Conservation (phyloP, 2,797 vertebrate genomes). For the Siniperca obscura region DNA sequence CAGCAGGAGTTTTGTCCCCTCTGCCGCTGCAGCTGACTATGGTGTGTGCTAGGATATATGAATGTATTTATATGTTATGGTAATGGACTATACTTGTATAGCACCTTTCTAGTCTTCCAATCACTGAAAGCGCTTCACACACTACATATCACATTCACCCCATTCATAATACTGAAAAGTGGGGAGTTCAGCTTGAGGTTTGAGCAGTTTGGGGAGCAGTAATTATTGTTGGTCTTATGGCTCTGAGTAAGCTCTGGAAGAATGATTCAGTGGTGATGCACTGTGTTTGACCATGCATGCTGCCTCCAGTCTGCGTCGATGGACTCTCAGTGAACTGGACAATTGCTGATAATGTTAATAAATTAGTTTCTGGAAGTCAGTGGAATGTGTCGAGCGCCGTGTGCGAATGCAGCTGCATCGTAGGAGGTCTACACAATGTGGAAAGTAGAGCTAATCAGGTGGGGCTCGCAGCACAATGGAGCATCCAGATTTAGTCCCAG, state of each 20-base stretch:
- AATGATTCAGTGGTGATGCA: constrained; percentile 57
- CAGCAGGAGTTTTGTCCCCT: too few relatives aligned
- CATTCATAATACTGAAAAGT: neutral
- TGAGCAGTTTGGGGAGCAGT: constrained; percentile 8
- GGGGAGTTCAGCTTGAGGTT: constrained; percentile 18
- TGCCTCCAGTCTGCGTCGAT: constrained; percentile 46
- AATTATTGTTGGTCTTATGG: constrained; percentile 17
- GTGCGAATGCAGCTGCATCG: constrained; percentile 1
- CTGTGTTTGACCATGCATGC: constrained; percentile 57
- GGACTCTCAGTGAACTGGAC: constrained; percentile 53
- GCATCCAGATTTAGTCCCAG: constrained; percentile 42
- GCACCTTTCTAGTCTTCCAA: too few relatives aligned
- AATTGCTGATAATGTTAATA: constrained; percentile 62
- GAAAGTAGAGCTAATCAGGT: constrained; percentile 54
- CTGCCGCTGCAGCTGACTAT: too few relatives aligned
- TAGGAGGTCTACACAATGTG: constrained; percentile 33
- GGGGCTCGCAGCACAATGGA: constrained; percentile 34
- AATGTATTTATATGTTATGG: too few relatives aligned
- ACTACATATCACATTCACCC: too few relatives aligned
- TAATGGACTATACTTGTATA: too few relatives aligned
- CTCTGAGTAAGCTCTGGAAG: constrained; percentile 47
- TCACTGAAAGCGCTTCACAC: too few relatives aligned
- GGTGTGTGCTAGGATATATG: too few relatives aligned
- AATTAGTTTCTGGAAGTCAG: constrained; percentile 49
- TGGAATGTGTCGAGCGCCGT: neutral